These are phyloP conservation scores for Parotia lawesii DNA, from an alignment of 2,113 vertebrate species.

Conservation along the genomic window DNA sequence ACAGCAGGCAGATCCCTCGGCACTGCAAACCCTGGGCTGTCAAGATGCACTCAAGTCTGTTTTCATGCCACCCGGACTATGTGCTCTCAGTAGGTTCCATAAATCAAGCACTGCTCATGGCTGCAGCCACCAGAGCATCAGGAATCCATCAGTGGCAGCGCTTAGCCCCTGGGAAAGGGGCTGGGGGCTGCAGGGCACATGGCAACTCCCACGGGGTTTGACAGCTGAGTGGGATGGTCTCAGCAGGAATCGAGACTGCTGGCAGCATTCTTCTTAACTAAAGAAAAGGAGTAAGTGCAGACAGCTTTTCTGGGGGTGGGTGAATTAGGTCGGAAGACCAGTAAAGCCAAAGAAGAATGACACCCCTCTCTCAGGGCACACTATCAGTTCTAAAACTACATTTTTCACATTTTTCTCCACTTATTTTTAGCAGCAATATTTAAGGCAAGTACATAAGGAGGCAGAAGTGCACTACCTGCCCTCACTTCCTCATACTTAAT, in stretches of 20 bases:
- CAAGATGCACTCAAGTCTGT: not conserved
- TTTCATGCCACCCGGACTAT: not conserved
- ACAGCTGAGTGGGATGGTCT: not conserved
- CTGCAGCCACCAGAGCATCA: not conserved
- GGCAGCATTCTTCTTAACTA: not conserved
- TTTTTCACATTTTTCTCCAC: not conserved
- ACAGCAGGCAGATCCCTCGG: rapidly evolving
- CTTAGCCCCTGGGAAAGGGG: not conserved
- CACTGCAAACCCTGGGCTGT: not conserved
- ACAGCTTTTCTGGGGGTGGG: not conserved
- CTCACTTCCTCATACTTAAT: not conserved
- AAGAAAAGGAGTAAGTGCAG: not conserved
- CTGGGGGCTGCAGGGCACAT: not conserved
- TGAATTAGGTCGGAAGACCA: not conserved
- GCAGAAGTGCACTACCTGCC: not conserved
- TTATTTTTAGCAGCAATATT: not conserved
- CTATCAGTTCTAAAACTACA: not conserved
- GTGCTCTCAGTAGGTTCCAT: not conserved
- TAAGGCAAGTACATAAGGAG: not conserved
- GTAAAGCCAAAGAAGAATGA: not conserved
- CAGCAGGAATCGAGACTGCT: not conserved
- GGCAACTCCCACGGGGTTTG: not conserved
- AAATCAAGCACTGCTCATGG: not conserved
- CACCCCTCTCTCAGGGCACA: not conserved
- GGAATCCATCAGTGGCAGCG: rapidly evolving